phyloP scores from a whole-genome alignment of 2,797 vertebrate genomes.

The Telmatherina bonti region DNA sequence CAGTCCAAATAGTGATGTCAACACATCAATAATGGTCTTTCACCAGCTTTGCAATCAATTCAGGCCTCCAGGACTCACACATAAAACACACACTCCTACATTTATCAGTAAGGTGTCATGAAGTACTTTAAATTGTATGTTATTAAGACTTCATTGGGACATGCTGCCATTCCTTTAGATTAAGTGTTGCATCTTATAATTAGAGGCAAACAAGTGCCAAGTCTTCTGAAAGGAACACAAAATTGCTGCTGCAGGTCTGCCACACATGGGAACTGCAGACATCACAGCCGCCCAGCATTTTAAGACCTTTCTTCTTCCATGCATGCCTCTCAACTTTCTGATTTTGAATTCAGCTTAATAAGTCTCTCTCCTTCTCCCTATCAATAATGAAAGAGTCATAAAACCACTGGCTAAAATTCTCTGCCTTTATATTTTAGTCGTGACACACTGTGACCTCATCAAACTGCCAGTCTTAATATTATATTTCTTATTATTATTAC shows the following conservation, averaged over 20 bases:
- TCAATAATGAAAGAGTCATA: constrained; percentile 83
- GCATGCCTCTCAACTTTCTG: constrained; percentile 74
- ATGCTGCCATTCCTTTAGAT: constrained; percentile 11
- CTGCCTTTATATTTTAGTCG: constrained; percentile 77
- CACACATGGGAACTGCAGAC: constrained; percentile 48
- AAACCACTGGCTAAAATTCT: constrained; percentile 72
- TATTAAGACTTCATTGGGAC: constrained; percentile 16
- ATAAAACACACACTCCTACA: background rate
- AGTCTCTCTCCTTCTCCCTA: constrained; percentile 65
- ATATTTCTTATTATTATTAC: constrained; percentile 78
- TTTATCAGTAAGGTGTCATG: background rate
- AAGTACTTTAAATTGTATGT: background rate
- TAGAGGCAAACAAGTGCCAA: constrained; percentile 43
- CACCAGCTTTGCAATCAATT: constrained; percentile 7
- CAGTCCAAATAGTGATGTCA: constrained; percentile 50
- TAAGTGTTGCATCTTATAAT: constrained; percentile 29
- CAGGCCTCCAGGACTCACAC: background rate
- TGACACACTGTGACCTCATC: constrained; percentile 68
- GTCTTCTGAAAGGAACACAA: constrained; percentile 4
- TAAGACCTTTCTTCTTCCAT: constrained; percentile 44
- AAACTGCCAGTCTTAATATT: constrained; percentile 79
- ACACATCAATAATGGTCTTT: constrained; percentile 45
- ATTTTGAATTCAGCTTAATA: constrained; percentile 84
- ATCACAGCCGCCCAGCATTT: constrained; percentile 43
- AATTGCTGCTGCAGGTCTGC: constrained; percentile 36